Base-by-base conservation (phyloP, 2,113 vertebrate genomes). In the Pica pica region DNA sequence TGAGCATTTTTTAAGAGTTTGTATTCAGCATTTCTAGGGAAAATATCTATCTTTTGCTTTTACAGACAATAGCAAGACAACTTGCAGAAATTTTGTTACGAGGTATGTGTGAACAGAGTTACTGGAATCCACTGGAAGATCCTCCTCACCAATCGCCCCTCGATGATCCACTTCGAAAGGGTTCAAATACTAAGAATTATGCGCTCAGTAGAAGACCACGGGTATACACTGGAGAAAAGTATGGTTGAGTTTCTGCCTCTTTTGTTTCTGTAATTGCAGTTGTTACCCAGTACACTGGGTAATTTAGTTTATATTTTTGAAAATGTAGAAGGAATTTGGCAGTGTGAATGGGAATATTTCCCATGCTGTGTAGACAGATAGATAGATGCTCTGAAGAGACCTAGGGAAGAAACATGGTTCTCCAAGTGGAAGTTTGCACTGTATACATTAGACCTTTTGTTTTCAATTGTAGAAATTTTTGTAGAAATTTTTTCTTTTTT, bases 51-150 rank as follows among this genome's bases (percentile, higher is more conserved):
- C 73, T 87, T 70, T 86, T 89, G 16, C 52, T 81, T 96, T 77
- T 94, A 42, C 96, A 99, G 99, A 99, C 99, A 2, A 99, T 99
- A 95, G 99, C 99, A 92, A 98, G 99, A 95, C 99, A 99, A 97
- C 96, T 99, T 89, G 99, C 99, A 4, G 99, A 99, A 98, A 99
- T 99, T 97, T 96, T 99, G 94, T 95, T 99, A 90, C 97, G 99
- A 96, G 99, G 99, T n/a, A 99, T 99, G 99, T 99, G 99, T 93
- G 99, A 99, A 84, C 99, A 99, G 97, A 99, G 99, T 97, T 99
- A 99, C 59, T 99, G 99, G 99, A 99, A 99, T 97, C 99, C 99
- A 13, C 95, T 99, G 96, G 99, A 99, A 94, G 99, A 99, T 42
- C 99, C 99, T 7, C 99, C 99, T 19, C 98, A 98, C 44, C 98